Conservation (phyloP, 2,113 vertebrate genomes). For the Perccottus glenii region DNA sequence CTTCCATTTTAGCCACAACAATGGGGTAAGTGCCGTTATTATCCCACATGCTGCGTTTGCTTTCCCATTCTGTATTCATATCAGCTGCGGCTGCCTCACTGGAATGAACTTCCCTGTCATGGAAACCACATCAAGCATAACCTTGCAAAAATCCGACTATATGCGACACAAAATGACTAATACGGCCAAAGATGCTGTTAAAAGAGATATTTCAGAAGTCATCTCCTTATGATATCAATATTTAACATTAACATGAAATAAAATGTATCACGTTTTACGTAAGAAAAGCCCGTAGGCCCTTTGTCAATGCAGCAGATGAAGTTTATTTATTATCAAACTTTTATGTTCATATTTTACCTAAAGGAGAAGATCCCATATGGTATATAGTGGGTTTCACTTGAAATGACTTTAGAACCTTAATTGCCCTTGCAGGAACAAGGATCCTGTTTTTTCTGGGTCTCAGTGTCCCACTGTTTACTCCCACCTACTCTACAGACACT, state of each 20-base stretch:
- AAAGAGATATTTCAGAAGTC: slow-evolving; percentile 4
- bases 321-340: slow-evolving; percentile 58
- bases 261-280: not conserved
- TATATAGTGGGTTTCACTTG: slow-evolving; percentile 1
- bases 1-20: slow-evolving; percentile 58
- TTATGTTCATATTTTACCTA: slow-evolving; percentile 18
- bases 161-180: slow-evolving; percentile 23
- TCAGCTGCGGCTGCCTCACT: slow-evolving; percentile 40
- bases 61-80: slow-evolving; percentile 37
- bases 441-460: slow-evolving; percentile 5
- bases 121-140: slow-evolving; percentile 36
- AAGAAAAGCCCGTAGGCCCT: slow-evolving; percentile 3
- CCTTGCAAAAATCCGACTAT: slow-evolving; percentile 16
- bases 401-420: slow-evolving; percentile 10
- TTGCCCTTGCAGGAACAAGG: not conserved
- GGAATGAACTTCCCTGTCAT: slow-evolving; percentile 49
- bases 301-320: slow-evolving; percentile 29
- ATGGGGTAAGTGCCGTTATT: slow-evolving; percentile 75
- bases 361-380: not conserved
- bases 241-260: not conserved
- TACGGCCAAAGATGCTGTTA: slow-evolving; percentile 4
- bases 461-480: slow-evolving; percentile 20
- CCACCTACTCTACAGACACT: slow-evolving; percentile 49
- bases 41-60: slow-evolving; percentile 21
- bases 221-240: slow-evolving; percentile 24